A percentile compares a stretch with the other conserved stretches of the same genome.
phyloP scores from a whole-genome alignment of 2,113 vertebrate genomes.

The Siniperca knerii region DNA sequence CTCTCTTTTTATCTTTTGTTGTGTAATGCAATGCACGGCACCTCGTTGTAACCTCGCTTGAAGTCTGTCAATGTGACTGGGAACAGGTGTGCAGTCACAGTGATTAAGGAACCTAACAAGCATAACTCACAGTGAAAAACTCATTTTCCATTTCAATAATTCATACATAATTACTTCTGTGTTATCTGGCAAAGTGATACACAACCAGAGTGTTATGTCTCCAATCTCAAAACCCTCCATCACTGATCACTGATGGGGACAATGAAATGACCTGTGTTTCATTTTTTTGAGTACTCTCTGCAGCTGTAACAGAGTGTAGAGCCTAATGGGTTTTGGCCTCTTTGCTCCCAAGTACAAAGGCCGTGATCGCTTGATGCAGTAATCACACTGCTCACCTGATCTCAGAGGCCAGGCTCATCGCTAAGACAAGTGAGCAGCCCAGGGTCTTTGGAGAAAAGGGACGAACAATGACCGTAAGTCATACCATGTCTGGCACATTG shows the following conservation, averaged over 20 bases:
- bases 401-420: background rate
- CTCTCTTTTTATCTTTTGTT: background rate
- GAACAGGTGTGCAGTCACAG: conserved; percentile 54
- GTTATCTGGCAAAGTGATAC: conserved; percentile 38
- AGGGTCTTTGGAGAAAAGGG: background rate
- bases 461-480: background rate
- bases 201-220: conserved; percentile 13
- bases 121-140: conserved; percentile 51
- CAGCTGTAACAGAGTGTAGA: conserved; percentile 20
- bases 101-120: conserved; percentile 59
- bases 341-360: conserved; percentile 31
- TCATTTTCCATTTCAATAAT: conserved; percentile 62
- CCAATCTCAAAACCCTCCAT: background rate
- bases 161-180: conserved; percentile 55
- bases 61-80: conserved; percentile 39
- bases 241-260: conserved; percentile 18
- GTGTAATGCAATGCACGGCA: background rate
- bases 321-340: conserved; percentile 46
- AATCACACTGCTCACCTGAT: conserved; percentile 28
- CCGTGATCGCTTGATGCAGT: conserved; percentile 5
- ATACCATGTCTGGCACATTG: background rate
- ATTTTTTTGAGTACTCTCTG: conserved; percentile 21
- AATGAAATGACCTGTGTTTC: conserved; percentile 31
- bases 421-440: background rate
- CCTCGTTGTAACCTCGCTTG: conserved; percentile 5